Conservation (phyloP, 2,113 vertebrate species). For the Vulpes ferrilata region DNA sequence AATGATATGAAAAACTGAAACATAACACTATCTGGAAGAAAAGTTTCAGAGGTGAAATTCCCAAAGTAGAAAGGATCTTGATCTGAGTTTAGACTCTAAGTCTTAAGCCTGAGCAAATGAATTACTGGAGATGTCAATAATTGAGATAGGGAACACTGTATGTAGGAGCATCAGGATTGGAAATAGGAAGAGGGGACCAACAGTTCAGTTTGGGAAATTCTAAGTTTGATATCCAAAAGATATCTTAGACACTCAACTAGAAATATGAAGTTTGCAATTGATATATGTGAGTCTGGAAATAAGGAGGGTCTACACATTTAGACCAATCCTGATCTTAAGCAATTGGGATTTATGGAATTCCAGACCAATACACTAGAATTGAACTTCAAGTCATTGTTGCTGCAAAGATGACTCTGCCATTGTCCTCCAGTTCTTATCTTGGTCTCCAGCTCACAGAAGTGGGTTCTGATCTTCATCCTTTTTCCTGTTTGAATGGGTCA, state of each 20-base stretch:
- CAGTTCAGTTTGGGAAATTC: background rate
- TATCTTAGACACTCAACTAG: background rate
- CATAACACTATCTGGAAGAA: background rate
- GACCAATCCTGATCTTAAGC: background rate
- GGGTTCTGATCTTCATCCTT: background rate
- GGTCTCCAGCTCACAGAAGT: background rate
- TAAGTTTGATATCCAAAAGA: background rate
- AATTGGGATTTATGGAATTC: background rate
- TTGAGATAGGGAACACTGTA: background rate
- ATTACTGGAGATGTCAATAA: background rate
- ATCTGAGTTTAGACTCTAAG: background rate
- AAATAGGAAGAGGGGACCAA: background rate
- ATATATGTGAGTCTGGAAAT: background rate
- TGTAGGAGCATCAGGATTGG: background rate
- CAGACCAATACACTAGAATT: background rate
- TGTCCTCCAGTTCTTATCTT: background rate
- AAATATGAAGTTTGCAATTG: background rate
- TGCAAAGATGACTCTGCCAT: background rate
- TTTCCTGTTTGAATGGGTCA: background rate
- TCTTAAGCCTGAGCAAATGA: background rate
- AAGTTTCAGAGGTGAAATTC: background rate
- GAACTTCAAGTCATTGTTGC: background rate
- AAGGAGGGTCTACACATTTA: background rate
- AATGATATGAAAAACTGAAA: background rate
- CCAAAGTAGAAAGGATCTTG: background rate